phyloP scores from a whole-genome alignment of 2,113 vertebrate genomes.

The Sinocyclocheilus maitianheensis region DNA sequence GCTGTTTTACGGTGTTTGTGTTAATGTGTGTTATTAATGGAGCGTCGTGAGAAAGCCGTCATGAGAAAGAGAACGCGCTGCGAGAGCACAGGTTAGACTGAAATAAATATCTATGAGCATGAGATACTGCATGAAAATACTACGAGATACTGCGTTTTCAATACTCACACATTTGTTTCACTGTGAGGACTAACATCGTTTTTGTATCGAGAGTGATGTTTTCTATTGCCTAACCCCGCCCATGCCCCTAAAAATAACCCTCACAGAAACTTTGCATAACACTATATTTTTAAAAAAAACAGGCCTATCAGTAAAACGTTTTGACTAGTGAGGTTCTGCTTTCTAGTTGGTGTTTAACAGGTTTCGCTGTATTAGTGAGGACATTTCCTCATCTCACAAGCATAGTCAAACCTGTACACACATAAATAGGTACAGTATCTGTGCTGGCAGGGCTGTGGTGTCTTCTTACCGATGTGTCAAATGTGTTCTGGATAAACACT shows the following conservation, averaged over 20 bases:
- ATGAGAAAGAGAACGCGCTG: constrained; percentile 53
- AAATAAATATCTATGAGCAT: not conserved
- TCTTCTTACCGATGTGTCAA: not conserved
- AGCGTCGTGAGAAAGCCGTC: not conserved
- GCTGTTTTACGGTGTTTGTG: not conserved
- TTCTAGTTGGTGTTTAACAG: not conserved
- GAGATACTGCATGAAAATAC: not conserved
- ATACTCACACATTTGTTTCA: too few species aligned
- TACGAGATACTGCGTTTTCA: not conserved
- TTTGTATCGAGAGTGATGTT: not conserved
- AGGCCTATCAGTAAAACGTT: not conserved
- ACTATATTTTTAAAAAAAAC: not conserved
- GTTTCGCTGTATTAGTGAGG: not conserved
- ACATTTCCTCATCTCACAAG: not conserved
- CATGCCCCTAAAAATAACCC: not conserved
- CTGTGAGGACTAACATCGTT: too few species aligned
- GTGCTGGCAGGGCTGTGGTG: not conserved
- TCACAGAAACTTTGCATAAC: not conserved
- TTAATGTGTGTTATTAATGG: constrained; percentile 54
- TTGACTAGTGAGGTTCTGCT: not conserved
- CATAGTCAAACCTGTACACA: not conserved
- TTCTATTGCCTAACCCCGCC: not conserved
- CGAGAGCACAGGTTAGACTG: constrained; percentile 70
- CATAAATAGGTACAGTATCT: not conserved
- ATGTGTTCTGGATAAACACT: not conserved